phyloP scores from a whole-genome alignment of 2,888 invertebrate genomes.

The Sesamia inferens region DNA sequence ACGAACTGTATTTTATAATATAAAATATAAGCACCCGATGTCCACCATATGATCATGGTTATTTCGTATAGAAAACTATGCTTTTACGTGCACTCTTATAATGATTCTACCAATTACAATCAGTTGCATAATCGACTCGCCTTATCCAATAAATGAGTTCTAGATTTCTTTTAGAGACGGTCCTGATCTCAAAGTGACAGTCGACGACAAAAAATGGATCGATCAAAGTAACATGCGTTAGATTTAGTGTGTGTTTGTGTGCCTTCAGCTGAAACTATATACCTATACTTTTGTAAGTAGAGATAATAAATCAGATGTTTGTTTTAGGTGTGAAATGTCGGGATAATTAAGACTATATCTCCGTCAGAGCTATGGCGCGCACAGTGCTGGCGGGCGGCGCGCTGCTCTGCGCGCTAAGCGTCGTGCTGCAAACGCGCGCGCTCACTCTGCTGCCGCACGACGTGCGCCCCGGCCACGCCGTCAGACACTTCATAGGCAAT shows the following conservation, averaged over 20 bases:
- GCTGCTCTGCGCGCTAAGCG: slow-evolving; percentile 81
- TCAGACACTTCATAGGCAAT: slow-evolving; percentile 93
- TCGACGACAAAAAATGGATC: slow-evolving; percentile 2
- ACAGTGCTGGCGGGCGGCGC: slow-evolving; percentile 82
- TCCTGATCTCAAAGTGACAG: slow-evolving; percentile 14
- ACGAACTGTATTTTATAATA: neutral
- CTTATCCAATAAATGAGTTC: slow-evolving; percentile 20
- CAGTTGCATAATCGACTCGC: neutral
- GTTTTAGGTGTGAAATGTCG: slow-evolving; percentile 84
- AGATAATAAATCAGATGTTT: slow-evolving; percentile 22
- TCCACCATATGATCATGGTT: neutral
- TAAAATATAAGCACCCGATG: neutral
- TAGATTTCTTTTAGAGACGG: slow-evolving; percentile 9
- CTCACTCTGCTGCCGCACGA: slow-evolving; percentile 95
- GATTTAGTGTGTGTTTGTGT: too few relatives aligned
- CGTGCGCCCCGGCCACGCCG: slow-evolving; percentile 96
- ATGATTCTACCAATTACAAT: slow-evolving; percentile 13
- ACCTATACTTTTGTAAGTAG: too few relatives aligned
- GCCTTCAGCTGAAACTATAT: slow-evolving; percentile 3
- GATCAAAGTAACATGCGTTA: slow-evolving; percentile 10
- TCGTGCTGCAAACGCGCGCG: slow-evolving; percentile 78
- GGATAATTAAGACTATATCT: slow-evolving; percentile 73
- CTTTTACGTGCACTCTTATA: neutral
- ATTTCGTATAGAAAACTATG: neutral
- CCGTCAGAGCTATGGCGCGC: slow-evolving; percentile 80